Conservation (phyloP, 1,140 invertebrate genomes). For the Phenacoccus solenopsis region DNA sequence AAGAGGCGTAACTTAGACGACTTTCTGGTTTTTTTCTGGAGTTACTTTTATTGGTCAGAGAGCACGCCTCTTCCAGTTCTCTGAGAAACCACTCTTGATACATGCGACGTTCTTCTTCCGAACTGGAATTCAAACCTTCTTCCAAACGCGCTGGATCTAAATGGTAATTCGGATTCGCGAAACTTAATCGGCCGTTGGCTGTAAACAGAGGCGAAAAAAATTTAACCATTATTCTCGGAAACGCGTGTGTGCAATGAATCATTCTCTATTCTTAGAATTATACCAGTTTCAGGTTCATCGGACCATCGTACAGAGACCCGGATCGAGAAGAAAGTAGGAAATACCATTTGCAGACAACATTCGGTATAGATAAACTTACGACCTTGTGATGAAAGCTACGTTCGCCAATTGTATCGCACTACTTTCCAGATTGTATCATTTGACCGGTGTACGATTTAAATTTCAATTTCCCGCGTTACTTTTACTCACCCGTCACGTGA, state of each 20-base stretch:
- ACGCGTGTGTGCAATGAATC: no score
- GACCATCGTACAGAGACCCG: not conserved
- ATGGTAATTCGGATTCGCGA: slow-evolving; percentile 78
- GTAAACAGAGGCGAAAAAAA: slow-evolving; percentile 32
- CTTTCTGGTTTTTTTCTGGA: slow-evolving; percentile 30
- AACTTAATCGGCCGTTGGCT: slow-evolving; percentile 76
- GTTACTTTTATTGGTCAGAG: slow-evolving; percentile 30
- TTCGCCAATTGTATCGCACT: no score
- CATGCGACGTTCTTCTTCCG: slow-evolving; percentile 19
- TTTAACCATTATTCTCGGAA: no score
- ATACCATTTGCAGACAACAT: not conserved
- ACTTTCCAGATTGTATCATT: no score
- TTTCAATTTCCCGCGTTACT: no score
- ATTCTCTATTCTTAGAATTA: not conserved
- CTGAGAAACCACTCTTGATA: slow-evolving; percentile 38
- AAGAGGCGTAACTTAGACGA: slow-evolving; percentile 45
- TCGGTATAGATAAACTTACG: no score
- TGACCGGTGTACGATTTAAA: no score
- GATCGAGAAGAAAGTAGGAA: not conserved
- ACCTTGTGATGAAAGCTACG: no score
- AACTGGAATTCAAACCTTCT: slow-evolving; percentile 55
- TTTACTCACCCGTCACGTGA: no score
- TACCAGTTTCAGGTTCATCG: not conserved
- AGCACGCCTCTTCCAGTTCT: slow-evolving; percentile 44
- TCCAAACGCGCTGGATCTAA: slow-evolving; percentile 59